Evolutionary conservation across 2,797 vertebrate species (phyloP).

Genomic region (Neostethus bicornis): DNA sequence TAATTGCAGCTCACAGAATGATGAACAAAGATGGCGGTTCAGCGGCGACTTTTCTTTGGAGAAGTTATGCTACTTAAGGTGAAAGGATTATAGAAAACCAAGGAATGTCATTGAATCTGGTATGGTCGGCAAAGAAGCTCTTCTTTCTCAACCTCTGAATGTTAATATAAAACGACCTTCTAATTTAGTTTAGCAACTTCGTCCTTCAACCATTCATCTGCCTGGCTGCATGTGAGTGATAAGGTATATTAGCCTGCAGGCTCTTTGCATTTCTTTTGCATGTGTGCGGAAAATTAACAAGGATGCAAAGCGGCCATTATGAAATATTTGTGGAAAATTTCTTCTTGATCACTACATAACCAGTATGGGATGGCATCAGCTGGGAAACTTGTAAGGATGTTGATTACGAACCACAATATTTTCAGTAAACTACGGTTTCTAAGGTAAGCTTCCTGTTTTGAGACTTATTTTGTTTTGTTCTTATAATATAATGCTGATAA

Average conservation of each 20-base stretch:
- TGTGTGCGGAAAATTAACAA: constrained; percentile 65
- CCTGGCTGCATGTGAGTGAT: constrained; percentile 72
- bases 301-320: constrained; percentile 58
- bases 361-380: not conserved
- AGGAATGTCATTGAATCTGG: constrained; percentile 46
- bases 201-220: constrained; percentile 45
- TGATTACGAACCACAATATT: not conserved
- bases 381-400: not conserved
- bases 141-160: constrained; percentile 62
- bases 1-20: constrained; percentile 25
- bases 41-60: constrained; percentile 36
- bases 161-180: constrained; percentile 67
- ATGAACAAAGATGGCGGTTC: constrained; percentile 32
- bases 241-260: constrained; percentile 69
- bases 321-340: constrained; percentile 56
- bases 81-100: constrained; percentile 52
- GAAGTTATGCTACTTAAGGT: constrained; percentile 50
- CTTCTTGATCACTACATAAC: constrained; percentile 56
- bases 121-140: constrained; percentile 52
- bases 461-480: not conserved
- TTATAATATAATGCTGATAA: not conserved
- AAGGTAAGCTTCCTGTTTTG: not conserved
- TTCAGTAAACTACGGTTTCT: not conserved
- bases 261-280: constrained; percentile 69
- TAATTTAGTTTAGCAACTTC: constrained; percentile 65